A percentile compares a stretch with the other conserved stretches of the same genome.
phyloP scores from a whole-genome alignment of 2,113 vertebrate genomes.

The Choloepus hoffmanni region DNA sequence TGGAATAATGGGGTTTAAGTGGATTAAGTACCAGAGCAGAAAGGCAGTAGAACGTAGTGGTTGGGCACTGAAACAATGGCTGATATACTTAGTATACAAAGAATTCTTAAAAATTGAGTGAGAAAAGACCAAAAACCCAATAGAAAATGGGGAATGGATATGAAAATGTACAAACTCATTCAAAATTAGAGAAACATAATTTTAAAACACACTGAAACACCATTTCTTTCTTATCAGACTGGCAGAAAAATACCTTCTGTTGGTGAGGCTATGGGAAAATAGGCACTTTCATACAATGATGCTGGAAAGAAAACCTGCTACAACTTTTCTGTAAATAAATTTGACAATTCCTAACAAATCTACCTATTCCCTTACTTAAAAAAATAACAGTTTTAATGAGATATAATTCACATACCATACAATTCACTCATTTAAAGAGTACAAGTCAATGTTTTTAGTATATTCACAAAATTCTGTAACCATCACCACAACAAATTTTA shows the following conservation, averaged over 20 bases:
- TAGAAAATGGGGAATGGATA: not conserved
- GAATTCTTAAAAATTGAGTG: not conserved
- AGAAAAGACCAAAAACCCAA: not conserved
- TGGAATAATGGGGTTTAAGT: not conserved
- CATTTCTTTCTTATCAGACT: slow-evolving; percentile 20
- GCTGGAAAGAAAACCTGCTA: too few relatives aligned
- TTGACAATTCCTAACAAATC: not conserved
- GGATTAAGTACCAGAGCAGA: not conserved
- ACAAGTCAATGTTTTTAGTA: not conserved
- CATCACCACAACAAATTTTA: not conserved
- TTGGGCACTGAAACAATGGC: not conserved
- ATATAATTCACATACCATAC: slow-evolving; percentile 25
- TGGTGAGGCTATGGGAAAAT: too few relatives aligned
- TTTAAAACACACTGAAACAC: slow-evolving; percentile 6
- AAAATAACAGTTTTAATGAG: slow-evolving; percentile 5
- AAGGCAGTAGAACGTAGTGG: not conserved
- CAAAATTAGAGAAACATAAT: slow-evolving; percentile 5
- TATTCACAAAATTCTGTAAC: not conserved
- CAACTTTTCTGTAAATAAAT: not conserved
- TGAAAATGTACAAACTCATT: not conserved
- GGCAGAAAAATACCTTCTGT: not conserved
- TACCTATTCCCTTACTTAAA: not conserved
- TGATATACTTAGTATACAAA: not conserved
- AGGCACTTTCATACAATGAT: too few relatives aligned
- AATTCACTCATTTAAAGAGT: not conserved